phyloP scores from a whole-genome alignment of 2,113 vertebrate genomes.

The Poeciliopsis turrubarensis region DNA sequence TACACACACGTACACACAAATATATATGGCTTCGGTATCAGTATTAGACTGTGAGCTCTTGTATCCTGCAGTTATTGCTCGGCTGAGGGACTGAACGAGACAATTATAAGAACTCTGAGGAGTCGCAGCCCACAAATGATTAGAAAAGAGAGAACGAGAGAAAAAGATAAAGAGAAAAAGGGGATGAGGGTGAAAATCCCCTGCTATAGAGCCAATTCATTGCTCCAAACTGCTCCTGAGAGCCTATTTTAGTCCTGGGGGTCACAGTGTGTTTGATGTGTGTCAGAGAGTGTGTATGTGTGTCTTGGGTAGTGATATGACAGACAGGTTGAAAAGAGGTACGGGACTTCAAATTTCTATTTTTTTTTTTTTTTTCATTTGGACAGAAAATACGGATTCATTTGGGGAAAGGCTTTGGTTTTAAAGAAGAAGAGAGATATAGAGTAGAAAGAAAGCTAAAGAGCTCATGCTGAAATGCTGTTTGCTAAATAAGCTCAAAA shows the following conservation, averaged over 20 bases:
- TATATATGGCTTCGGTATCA: constrained; percentile 71
- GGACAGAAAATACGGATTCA: constrained; percentile 58
- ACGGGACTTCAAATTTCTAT: constrained; percentile 41
- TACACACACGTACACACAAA: constrained; percentile 67
- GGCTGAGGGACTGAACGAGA: constrained; percentile 79
- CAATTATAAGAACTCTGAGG: constrained; percentile 83
- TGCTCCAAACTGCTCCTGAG: constrained; percentile 86
- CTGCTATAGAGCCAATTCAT: constrained; percentile 81
- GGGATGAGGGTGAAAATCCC: constrained; percentile 79
- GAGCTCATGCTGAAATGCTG: background rate
- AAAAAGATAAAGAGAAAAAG: constrained; percentile 76
- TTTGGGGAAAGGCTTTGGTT: constrained; percentile 65
- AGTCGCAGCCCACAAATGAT: constrained; percentile 81
- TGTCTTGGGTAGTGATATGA: constrained; percentile 52
- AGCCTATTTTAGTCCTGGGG: constrained; percentile 88
- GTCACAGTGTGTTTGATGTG: constrained; percentile 73
- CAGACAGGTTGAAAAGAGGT: constrained; percentile 47
- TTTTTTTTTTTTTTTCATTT: constrained; percentile 35
- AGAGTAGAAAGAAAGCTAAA: background rate
- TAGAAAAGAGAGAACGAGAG: constrained; percentile 76
- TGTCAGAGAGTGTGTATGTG: constrained; percentile 39
- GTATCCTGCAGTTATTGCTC: constrained; percentile 81
- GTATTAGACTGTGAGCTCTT: constrained; percentile 77
- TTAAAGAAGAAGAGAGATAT: constrained; percentile 69
- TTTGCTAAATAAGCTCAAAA: background rate